These are phyloP conservation scores for Andricus curvator DNA, from an alignment of 2,888 invertebrate genomes.

Conservation along the genomic window DNA sequence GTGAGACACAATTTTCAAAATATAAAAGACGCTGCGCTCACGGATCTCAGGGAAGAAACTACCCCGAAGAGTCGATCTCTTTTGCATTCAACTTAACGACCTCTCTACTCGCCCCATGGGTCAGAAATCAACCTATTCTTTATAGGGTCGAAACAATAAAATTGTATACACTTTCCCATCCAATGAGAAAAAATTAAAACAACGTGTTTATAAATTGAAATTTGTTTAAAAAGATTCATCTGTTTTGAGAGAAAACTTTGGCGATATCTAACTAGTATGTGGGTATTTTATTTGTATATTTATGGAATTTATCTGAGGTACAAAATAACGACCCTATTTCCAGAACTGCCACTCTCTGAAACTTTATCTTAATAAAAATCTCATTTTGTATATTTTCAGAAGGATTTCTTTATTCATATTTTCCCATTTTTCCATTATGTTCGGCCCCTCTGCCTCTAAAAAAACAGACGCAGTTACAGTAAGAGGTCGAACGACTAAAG, in stretches of 20 bases:
- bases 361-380: not conserved
- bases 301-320: not conserved
- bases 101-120: not conserved
- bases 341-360: not conserved
- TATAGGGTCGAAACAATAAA: not conserved
- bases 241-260: too few species aligned
- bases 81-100: slow-evolving; percentile 31
- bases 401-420: not conserved
- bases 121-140: slow-evolving; percentile 14
- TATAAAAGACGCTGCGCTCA: slow-evolving; percentile 12
- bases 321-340: not conserved
- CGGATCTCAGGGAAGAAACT: not conserved
- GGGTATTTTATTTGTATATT: too few species aligned
- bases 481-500: not conserved
- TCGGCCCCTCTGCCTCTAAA: slow-evolving; percentile 42
- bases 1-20: slow-evolving; percentile 33
- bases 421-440: slow-evolving; percentile 65
- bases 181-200: not conserved
- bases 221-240: not conserved
- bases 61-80: not conserved
- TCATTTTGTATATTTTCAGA: not conserved
- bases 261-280: too few species aligned
- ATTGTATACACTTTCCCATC: not conserved
- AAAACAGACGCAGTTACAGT: slow-evolving; percentile 30
- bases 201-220: not conserved